Conservation (phyloP, 1,140 invertebrate species). For the Eurytemora carolleeae region DNA sequence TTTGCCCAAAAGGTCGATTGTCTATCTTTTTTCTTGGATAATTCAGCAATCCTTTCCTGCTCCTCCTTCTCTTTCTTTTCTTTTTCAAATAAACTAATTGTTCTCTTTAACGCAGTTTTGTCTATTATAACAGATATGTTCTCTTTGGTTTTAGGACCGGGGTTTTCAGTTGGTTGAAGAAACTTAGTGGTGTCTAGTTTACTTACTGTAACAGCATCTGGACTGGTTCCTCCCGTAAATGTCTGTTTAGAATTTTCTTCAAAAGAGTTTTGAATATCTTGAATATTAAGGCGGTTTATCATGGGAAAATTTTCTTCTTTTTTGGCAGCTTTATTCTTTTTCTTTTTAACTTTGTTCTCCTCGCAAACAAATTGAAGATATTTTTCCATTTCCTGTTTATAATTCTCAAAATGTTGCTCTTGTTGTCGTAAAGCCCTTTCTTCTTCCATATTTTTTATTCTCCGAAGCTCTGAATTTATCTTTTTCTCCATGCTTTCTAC, state of each 20-base stretch:
- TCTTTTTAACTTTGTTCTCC: neutral
- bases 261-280: constrained; percentile 1
- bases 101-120: constrained; percentile 3
- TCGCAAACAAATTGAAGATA: neutral
- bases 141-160: neutral
- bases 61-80: neutral
- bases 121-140: constrained; percentile 2
- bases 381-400: constrained; percentile 7
- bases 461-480: no score
- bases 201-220: neutral
- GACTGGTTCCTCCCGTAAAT: neutral
- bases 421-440: neutral
- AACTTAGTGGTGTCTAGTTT: neutral
- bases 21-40: neutral
- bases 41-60: neutral
- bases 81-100: neutral
- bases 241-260: neutral
- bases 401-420: neutral
- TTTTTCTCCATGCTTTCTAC: neutral
- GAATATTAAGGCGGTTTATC: neutral
- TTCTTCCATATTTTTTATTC: neutral
- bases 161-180: neutral
- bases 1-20: no score
- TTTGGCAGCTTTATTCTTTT: neutral
- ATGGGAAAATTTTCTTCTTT: neutral